Evolutionary conservation across 2,113 vertebrate genomes (phyloP).

Genomic region (Chloropsis cyanopogon): DNA sequence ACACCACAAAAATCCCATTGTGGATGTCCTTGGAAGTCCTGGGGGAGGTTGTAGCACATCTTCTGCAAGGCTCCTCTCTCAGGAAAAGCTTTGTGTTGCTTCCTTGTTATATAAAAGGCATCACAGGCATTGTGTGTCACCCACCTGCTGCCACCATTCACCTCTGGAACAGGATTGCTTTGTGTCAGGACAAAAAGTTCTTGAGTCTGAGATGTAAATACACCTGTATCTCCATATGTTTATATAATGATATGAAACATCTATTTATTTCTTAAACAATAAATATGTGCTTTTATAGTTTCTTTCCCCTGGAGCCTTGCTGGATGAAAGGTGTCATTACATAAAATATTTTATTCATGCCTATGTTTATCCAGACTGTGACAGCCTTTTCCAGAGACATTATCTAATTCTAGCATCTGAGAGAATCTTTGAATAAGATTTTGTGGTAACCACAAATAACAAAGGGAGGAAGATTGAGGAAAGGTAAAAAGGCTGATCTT

Average conservation of each 20-base stretch:
- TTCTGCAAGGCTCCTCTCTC: not conserved
- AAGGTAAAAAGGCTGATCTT: constrained; percentile 34
- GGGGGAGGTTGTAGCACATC: not conserved
- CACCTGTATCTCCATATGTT: not conserved
- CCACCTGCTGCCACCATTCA: not conserved
- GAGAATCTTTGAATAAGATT: not conserved
- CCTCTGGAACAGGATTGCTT: not conserved
- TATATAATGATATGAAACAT: not conserved
- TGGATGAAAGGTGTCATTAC: not conserved
- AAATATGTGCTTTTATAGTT: not conserved
- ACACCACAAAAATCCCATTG: not conserved
- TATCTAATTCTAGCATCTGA: constrained; percentile 29
- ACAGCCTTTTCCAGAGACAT: not conserved
- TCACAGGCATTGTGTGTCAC: accelerated
- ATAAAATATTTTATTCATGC: not conserved
- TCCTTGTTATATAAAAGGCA: not conserved
- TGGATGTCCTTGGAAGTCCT: not conserved
- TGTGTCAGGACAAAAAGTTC: not conserved
- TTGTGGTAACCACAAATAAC: not conserved
- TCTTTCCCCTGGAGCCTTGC: not conserved
- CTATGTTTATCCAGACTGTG: not conserved
- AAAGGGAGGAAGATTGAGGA: not conserved
- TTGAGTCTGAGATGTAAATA: not conserved
- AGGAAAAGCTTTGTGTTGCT: not conserved
- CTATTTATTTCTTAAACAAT: not conserved